phyloP scores from a whole-genome alignment of 2,888 invertebrate species.

The Prenolepis imparis region DNA sequence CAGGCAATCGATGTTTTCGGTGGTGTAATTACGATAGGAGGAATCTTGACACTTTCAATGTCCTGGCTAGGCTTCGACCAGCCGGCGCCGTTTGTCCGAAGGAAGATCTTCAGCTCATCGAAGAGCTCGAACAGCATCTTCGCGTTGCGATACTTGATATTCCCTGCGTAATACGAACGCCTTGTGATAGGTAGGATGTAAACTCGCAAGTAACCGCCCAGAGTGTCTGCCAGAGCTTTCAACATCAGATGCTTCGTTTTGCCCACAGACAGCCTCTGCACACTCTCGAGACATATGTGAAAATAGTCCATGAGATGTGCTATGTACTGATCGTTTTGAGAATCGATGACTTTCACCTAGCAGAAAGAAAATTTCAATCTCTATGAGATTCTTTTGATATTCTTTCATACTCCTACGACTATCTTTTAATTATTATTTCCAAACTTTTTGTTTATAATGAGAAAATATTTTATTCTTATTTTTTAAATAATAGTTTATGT shows the following conservation, averaged over 20 bases:
- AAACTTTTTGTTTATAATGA: background rate
- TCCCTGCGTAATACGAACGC: conserved; percentile 89
- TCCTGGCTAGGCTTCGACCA: conserved; percentile 86
- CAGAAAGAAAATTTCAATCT: conserved; percentile 30
- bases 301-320: conserved; percentile 82
- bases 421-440: background rate
- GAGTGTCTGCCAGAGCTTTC: conserved; percentile 86
- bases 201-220: conserved; percentile 89
- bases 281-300: conserved; percentile 80
- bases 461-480: background rate
- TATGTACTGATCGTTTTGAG: conserved; percentile 81
- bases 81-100: conserved; percentile 88
- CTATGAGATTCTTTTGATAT: background rate
- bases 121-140: conserved; percentile 88
- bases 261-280: conserved; percentile 78
- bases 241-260: conserved; percentile 81
- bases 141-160: conserved; percentile 87
- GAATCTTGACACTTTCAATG: conserved; percentile 63
- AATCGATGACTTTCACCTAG: conserved; percentile 78
- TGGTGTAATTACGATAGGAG: conserved; percentile 76
- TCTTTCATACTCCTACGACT: background rate
- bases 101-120: conserved; percentile 88
- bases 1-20: conserved; percentile 75
- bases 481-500: background rate
- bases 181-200: conserved; percentile 89